A percentile compares a stretch with the other conserved stretches of the same genome.
These are phyloP conservation scores for Plagiodera versicolora DNA, from an alignment of 2,888 invertebrate species.

Conservation along the genomic window DNA sequence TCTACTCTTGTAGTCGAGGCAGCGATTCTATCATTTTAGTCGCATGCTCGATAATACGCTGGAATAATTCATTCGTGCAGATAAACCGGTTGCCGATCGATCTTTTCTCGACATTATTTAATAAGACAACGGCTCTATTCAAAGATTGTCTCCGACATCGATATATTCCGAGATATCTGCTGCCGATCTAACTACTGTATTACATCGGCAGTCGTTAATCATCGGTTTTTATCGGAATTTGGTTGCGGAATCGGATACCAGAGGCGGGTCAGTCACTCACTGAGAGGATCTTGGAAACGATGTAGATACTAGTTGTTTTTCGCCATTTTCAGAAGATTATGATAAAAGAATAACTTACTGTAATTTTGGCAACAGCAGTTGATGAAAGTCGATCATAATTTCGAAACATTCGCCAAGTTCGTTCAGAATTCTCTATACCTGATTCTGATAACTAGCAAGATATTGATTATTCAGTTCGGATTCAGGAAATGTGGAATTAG, in stretches of 20 bases:
- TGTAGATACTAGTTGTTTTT: too few species aligned
- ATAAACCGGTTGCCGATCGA: conserved; percentile 13
- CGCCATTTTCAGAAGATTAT: too few species aligned
- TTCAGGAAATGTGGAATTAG: too few species aligned
- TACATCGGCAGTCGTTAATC: conserved; percentile 39
- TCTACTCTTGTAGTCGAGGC: not conserved
- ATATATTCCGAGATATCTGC: conserved; percentile 42
- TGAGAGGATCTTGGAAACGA: too few species aligned
- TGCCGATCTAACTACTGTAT: conserved; percentile 49
- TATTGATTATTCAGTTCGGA: too few species aligned
- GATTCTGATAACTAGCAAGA: too few species aligned
- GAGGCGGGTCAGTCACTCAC: conserved; percentile 38
- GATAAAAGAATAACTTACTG: too few species aligned
- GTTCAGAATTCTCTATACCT: too few species aligned
- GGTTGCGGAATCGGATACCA: conserved; percentile 45
- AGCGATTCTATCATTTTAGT: not conserved
- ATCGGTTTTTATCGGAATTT: conserved; percentile 35
- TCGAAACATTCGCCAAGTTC: too few species aligned
- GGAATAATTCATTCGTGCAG: not conserved
- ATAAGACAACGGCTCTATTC: conserved; percentile 49
- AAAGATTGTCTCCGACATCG: conserved; percentile 49
- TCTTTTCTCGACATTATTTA: conserved; percentile 27
- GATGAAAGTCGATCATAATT: too few species aligned
- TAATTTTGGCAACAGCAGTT: too few species aligned
- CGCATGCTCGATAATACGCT: not conserved